A percentile compares a stretch with the other conserved stretches of the same genome.
Conservation (phyloP, 2,797 vertebrate species). For the Arnoldichthys spilopterus region DNA sequence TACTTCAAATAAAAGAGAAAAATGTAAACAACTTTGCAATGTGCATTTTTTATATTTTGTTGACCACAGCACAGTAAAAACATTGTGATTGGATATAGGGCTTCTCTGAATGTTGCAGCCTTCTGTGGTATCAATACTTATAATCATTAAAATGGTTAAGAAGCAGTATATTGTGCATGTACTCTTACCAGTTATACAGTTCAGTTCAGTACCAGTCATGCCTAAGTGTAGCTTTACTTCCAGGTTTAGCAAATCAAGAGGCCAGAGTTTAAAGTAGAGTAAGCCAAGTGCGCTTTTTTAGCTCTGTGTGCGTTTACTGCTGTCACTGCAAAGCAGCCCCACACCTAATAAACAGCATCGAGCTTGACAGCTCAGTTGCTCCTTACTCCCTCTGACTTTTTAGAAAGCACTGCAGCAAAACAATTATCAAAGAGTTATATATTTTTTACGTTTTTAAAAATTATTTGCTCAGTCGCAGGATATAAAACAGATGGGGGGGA, state of each 20-base stretch:
- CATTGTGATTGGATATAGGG: background rate
- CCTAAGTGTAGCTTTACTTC: slow-evolving; percentile 7
- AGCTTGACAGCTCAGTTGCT: slow-evolving; percentile 44
- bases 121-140: background rate
- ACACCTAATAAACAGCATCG: slow-evolving; percentile 36
- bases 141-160: background rate
- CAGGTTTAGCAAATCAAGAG: slow-evolving; percentile 10
- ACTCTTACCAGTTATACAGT: background rate
- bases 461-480: slow-evolving; percentile 18
- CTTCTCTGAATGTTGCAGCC: background rate
- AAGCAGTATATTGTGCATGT: background rate
- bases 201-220: background rate
- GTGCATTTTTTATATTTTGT: too few relatives aligned
- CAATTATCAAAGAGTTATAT: slow-evolving; percentile 24
- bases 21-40: too few relatives aligned
- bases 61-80: too few relatives aligned
- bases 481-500: slow-evolving; percentile 15
- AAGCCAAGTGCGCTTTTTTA: slow-evolving; percentile 19
- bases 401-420: slow-evolving; percentile 27
- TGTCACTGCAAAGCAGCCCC: slow-evolving; percentile 45
- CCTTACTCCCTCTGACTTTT: slow-evolving; percentile 27
- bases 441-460: slow-evolving; percentile 22
- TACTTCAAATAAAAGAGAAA: too few relatives aligned
- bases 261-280: slow-evolving; percentile 25
- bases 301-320: slow-evolving; percentile 27